Evolutionary conservation across 2,113 vertebrate genomes (phyloP), one percentile per base, ranked within the genome.

Genomic region (Meriones unguiculatus): DNA sequence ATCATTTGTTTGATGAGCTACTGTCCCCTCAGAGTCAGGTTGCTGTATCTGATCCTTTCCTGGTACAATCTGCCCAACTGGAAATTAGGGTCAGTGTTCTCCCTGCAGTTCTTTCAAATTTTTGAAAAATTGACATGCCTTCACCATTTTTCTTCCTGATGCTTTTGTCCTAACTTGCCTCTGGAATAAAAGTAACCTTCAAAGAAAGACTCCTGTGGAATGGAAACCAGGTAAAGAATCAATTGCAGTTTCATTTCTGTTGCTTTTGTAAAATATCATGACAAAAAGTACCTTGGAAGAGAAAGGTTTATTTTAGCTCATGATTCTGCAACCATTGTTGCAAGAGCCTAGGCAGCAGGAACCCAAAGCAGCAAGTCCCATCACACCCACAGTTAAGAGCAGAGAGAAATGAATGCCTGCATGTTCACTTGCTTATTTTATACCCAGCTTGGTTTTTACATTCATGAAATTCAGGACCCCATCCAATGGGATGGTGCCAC

Each of bases 21-120:
- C 35, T 59, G 0, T 59, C 41, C 20, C 41, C 41, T 67, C n/a
- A 12, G 75, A 57, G 30, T 8, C 25, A 57, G 69, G 78, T 28
- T 77, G 20, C 50, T 62, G 18, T 41, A 18, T 69, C 64, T 38
- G 24, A 0, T 50, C 22, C 7, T 77, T 57, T 80, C 8, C 89
- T 88, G 20, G 50, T 94, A 77, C 62, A 73, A 77, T 10, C 62
- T 64, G 3, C 4, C 38, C 57, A 12, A 89, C 2, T 50, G 18
- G 41, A 88, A 75, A 87, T 86, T 64, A 65, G 35, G 35, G 38
- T 95, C 88, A 64, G 2, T 91, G 77, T 94, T 13, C 15, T 91
- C 46, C 35, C 81, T 24, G 50, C 75, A 4, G 0, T 81, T 80
- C n/a, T 35, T 85, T 91, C 62, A 76, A 10, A 70, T 38, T 70